Base-by-base conservation (phyloP, 2,113 vertebrate species). In the Barbus barbus region DNA sequence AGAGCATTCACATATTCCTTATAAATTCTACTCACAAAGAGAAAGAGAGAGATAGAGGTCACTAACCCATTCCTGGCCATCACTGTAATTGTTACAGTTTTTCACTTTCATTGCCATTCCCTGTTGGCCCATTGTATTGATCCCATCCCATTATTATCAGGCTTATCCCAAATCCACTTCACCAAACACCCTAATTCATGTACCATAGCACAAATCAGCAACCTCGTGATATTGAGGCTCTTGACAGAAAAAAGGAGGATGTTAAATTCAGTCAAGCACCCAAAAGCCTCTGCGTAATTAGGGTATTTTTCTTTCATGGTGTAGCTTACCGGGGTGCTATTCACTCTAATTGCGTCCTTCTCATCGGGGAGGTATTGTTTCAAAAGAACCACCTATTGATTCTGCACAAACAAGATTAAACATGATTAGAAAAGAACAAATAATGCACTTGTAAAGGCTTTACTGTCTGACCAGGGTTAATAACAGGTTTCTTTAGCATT, bases 81-180 rank as follows among this genome's bases (percentile, higher is more conserved):
- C 84, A 26, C 88, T 89, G 89, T 92, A 94, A 92, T 94, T 93
- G 92, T 92, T 90, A 89, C 93, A 86, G 88, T 92, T 91, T 92
- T 90, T 94, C 91, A 93, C 90, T 85, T 90, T 91, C 91, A 91
- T 89, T 83, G 88, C 67, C 82, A 86, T 87, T 93, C 93, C 92
- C 93, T 87, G 87, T 75, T 78, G 92, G 90, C 83, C 88, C 81
- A 51, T 88, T 86, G 86, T 89, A 94, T 94, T 94, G 92, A 94
- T 94, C 92, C 90, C 81, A 26, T 83, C 89, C 89, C 91, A 93
- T 94, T 92, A 94, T 94, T 93, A 94, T 90, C 83, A 44, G 88
- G 91, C 91, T 94, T 94, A 94, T 85, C 90, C 81, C 87, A 92
- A 93, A 93, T 88, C 93, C 91, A 90, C 92, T 93, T 92, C 90